Evolutionary conservation across 2,797 vertebrate genomes (phyloP), one percentile per base, ranked within the genome.

Genomic region (Neosilurus hyrtlii): DNA sequence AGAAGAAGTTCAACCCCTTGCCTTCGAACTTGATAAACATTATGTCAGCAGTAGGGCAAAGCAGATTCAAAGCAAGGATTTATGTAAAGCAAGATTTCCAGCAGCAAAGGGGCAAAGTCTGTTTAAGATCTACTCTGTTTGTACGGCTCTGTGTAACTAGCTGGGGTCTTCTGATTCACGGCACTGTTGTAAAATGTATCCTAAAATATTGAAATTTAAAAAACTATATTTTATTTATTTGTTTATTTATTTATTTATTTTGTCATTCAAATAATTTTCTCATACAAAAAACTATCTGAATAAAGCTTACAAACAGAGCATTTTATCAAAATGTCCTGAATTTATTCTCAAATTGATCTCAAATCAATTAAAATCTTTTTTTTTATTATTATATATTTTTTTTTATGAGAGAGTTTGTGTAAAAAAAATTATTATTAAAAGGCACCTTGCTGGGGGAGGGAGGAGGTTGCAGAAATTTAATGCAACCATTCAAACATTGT

Each of bases 21-120:
- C 66, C 82, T 83, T 83, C 70, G 10, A 78, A 61, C 78, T 75
- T 35, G 56, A 70, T 51, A 80, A 84, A 74, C 62, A 57, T 52
- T 11, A 80, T 35, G 70, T 75, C 35, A 54, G 62, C 67, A 77
- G 77, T 35, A 74, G 59, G 75, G 75, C 75, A 63, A 37, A 78
- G 83, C 61, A 71, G 56, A 78, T 71, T 26, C 4, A 62, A 52
- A 71, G 56, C 24, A 35, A 68, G 43, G 78, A 84, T 80, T 66
- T 80, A 80, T 24, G 11, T 20, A 24, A 67, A 52, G 24, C 15
- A 30, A 67, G 76, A 18, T 35, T 70, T 51, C 80, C 76, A 83
- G 26, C 7, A 56, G 35, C 26, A 79, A 59, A 35, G n/a, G 68
- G 52, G 51, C 78, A 80, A 84, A 80, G 83, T 84, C 77, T 84